These are phyloP conservation scores for Triplophysa tibetana DNA, from an alignment of 2,113 vertebrate species.

Conservation along the genomic window DNA sequence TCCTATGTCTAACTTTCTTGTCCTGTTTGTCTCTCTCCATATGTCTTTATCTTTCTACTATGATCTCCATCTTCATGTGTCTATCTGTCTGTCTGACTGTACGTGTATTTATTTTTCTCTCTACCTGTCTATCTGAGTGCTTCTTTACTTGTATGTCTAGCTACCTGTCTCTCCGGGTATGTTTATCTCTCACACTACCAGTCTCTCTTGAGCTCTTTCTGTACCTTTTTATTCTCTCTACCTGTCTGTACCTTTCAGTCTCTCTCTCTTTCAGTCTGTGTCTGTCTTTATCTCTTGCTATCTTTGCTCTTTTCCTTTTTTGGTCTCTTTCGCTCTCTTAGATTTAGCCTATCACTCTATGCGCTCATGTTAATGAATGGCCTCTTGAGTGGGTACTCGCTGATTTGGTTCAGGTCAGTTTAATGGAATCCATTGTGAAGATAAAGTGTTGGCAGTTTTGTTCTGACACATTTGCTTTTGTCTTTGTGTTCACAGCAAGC, in stretches of 20 bases:
- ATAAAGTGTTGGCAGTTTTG: slow-evolving; percentile 22
- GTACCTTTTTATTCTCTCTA: too few relatives aligned
- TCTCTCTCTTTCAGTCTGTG: background rate
- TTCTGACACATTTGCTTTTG: slow-evolving; percentile 51
- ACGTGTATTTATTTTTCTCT: background rate
- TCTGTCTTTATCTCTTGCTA: background rate
- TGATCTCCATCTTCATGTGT: background rate
- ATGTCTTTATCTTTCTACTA: background rate
- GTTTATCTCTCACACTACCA: too few relatives aligned
- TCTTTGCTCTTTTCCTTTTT: too few relatives aligned
- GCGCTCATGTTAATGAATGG: slow-evolving; percentile 17
- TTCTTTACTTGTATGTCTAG: too few relatives aligned
- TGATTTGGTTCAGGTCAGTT: slow-evolving; percentile 20
- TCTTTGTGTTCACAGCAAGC: slow-evolving; percentile 59
- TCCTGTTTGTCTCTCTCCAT: too few relatives aligned
- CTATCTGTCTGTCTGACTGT: too few relatives aligned
- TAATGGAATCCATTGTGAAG: slow-evolving; percentile 27
- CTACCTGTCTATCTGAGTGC: too few relatives aligned
- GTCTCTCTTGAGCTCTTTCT: background rate
- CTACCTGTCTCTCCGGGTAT: too few relatives aligned
- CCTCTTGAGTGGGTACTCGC: slow-evolving; percentile 12
- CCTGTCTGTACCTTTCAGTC: too few relatives aligned
- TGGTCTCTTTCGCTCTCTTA: too few relatives aligned
- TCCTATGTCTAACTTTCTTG: background rate
- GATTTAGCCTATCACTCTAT: background rate